These are phyloP conservation scores for Iguana delicatissima DNA, from an alignment of 2,797 vertebrate genomes.

Conservation along the genomic window DNA sequence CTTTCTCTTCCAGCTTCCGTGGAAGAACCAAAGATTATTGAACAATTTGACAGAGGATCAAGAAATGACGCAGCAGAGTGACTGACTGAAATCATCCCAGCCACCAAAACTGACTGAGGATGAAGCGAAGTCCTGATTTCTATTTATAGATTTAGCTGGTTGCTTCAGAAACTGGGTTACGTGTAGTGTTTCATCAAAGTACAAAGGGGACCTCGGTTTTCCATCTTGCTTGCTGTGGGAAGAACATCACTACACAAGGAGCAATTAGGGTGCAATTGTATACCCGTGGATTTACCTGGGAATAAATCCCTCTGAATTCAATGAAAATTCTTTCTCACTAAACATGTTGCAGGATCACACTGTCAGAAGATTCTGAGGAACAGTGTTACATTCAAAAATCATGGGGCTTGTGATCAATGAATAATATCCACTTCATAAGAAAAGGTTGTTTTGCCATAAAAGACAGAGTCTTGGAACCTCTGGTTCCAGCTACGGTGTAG, in stretches of 20 bases:
- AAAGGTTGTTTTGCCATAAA: background rate
- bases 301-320: background rate
- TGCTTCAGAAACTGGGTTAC: background rate
- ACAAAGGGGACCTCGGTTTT: background rate
- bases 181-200: background rate
- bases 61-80: no score
- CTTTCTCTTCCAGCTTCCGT: background rate
- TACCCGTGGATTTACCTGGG: background rate
- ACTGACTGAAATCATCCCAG: background rate
- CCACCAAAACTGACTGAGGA: no score
- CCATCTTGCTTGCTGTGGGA: constrained; percentile 2
- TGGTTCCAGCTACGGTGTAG: background rate
- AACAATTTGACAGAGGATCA: no score
- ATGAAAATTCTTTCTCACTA: background rate
- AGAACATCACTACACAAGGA: rapidly evolving
- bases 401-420: background rate
- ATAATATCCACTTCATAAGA: background rate
- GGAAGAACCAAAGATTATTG: background rate
- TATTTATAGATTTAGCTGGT: background rate
- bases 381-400: background rate
- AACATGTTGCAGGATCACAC: background rate
- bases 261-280: background rate
- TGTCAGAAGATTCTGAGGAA: background rate
- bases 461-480: background rate
- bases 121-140: background rate